Evolutionary conservation across 2,113 vertebrate genomes (phyloP).

Genomic region (Grammomys dolichurus): DNA sequence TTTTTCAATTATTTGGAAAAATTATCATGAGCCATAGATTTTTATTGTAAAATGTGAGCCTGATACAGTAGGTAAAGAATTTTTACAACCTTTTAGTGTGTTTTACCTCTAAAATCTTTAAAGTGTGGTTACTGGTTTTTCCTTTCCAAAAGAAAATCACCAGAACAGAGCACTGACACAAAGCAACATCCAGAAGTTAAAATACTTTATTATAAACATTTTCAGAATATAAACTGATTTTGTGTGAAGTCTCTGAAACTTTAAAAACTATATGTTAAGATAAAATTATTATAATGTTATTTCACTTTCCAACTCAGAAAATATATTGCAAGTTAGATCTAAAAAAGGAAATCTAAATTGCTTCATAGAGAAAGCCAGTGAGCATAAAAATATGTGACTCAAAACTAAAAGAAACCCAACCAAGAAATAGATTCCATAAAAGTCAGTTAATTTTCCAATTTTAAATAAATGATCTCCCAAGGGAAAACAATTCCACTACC

Average conservation of each 20-base stretch:
- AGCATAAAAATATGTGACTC: conserved; percentile 66
- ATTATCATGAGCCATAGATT: neutral
- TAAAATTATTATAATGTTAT: conserved; percentile 53
- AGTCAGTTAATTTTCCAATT: conserved; percentile 59
- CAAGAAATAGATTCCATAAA: conserved; percentile 69
- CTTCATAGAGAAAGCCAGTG: conserved; percentile 68
- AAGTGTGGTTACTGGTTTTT: neutral
- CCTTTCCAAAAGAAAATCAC: conserved; percentile 7
- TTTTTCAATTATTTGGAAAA: conserved; percentile 55
- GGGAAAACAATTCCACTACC: conserved; percentile 56
- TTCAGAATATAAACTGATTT: conserved; percentile 75
- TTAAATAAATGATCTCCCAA: conserved; percentile 68
- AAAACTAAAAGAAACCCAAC: conserved; percentile 67
- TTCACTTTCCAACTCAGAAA: conserved; percentile 58
- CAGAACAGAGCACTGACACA: conserved; percentile 41
- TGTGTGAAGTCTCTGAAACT: conserved; percentile 65
- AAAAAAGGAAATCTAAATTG: conserved; percentile 64
- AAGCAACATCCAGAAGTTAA: conserved; percentile 73
- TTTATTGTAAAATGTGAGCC: neutral
- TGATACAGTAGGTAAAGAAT: neutral
- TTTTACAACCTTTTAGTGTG: conserved; percentile 28
- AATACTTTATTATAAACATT: conserved; percentile 77
- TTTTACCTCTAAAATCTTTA: neutral
- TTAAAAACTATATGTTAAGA: conserved; percentile 50
- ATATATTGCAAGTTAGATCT: conserved; percentile 53